phyloP scores from a whole-genome alignment of 2,888 invertebrate species.

The Amiota communis region DNA sequence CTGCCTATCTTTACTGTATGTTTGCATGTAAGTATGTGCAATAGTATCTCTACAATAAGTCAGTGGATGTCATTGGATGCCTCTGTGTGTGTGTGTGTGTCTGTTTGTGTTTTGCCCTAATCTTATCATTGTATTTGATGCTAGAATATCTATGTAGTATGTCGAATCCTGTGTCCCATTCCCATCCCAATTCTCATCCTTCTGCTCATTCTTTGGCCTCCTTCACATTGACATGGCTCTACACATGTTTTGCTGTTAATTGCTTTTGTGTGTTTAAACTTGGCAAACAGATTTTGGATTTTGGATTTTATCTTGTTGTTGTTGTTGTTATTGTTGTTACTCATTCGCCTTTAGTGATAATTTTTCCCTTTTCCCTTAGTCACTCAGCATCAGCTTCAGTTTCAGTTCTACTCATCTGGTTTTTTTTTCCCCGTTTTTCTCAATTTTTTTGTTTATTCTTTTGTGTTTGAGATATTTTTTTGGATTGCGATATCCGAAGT shows the following conservation, averaged over 20 bases:
- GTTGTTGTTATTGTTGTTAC: too few relatives aligned
- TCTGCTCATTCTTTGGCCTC: slow-evolving; percentile 26
- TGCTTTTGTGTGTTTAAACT: slow-evolving; percentile 56
- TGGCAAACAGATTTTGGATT: slow-evolving; percentile 8
- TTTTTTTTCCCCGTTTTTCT: not conserved
- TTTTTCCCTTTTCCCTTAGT: not conserved
- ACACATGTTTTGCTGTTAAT: slow-evolving; percentile 55
- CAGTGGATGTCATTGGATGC: not conserved
- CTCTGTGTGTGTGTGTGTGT: too few relatives aligned
- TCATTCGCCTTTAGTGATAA: too few relatives aligned
- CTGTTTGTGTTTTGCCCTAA: slow-evolving; percentile 43
- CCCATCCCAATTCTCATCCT: not conserved
- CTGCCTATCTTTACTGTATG: not conserved
- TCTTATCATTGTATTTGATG: slow-evolving; percentile 47
- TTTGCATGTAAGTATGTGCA: too few relatives aligned
- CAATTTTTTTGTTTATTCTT: not conserved
- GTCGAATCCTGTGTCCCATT: not conserved
- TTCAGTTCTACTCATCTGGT: too few relatives aligned
- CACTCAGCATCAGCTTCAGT: too few relatives aligned
- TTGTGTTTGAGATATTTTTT: slow-evolving; percentile 18
- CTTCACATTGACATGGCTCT: too few relatives aligned
- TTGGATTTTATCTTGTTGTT: too few relatives aligned
- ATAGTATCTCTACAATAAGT: too few relatives aligned
- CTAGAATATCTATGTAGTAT: not conserved
- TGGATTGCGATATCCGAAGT: too few relatives aligned